Evolutionary conservation across 2,797 vertebrate species (phyloP), one percentile per base, ranked within the genome.

Genomic region (Eremophila alpestris): DNA sequence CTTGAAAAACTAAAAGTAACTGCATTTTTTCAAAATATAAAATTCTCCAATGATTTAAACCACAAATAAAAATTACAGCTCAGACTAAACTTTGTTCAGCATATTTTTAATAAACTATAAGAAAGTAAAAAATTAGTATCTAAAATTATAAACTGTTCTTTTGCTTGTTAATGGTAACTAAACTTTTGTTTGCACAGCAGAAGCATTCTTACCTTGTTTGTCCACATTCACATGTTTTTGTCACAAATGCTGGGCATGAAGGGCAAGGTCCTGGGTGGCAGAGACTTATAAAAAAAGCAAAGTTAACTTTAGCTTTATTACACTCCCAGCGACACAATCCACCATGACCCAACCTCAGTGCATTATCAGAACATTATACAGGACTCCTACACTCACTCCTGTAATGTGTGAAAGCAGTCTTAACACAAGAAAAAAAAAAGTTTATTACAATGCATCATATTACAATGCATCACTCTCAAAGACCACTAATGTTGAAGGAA

Each of bases 251-350:
- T 92, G 99, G 99, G 94, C 99, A 99, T 0, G 98, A 99, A 69
- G 99, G 99, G 94, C 99, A 99, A 84, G 99, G 99, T 95, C 99
- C 99, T 84, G 99, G 99, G 91, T 99, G 99, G 95, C 99, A 99
- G 45, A 99, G 98, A 77, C 99, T 99, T 95, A 55, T 91, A 90
- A 94, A 83, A 76, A 82, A 65, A 80, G 19, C 8, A 5, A 68
- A 56, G 20, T 67, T 58, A 92, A 64, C 11, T 60, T 52, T 7
- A 90, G 69, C 13, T 87, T 81, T 67, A 83, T 62, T 67, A 55
- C 5, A 55, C 3, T 27, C 12, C 11, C 40, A 65, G 11, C 64
- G 29, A 56, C 60, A 80, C 10, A 74, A 43, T 6, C 38, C 43
- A 70, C 16, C 36, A n/a, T 2, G 7, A 70, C 13, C 14, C 34